Evolutionary conservation across 2,797 vertebrate genomes (phyloP).

Genomic region (Oreonectes daqikongensis): DNA sequence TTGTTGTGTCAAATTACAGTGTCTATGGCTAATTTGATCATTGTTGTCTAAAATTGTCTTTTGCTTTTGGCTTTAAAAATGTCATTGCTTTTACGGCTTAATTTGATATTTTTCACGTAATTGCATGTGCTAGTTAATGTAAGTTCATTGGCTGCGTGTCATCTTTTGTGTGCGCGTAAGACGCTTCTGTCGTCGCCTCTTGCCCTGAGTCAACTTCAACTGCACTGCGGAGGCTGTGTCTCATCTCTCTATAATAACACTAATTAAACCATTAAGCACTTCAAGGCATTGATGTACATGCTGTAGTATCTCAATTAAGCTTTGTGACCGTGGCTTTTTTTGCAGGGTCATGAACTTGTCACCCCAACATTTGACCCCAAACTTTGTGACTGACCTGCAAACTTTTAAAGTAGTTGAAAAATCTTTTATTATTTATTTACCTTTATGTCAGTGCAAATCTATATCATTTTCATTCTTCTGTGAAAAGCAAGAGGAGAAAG

Average conservation of each 20-base stretch:
- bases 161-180: neutral
- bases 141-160: conserved; percentile 8
- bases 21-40: neutral
- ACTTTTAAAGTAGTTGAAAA: conserved; percentile 41
- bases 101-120: conserved; percentile 12
- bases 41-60: neutral
- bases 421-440: neutral
- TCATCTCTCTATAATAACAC: conserved; percentile 66
- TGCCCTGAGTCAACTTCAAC: conserved; percentile 55
- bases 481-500: neutral
- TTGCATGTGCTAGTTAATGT: neutral
- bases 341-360: conserved; percentile 21
- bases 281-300: conserved; percentile 64
- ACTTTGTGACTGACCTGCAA: conserved; percentile 57
- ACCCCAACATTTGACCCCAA: conserved; percentile 53
- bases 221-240: conserved; percentile 52
- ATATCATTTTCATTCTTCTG: neutral
- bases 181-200: conserved; percentile 25
- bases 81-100: neutral
- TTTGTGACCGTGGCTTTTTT: neutral
- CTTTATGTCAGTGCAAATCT: neutral
- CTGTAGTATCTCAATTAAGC: conserved; percentile 48
- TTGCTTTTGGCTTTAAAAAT: conserved; percentile 3
- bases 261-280: conserved; percentile 78
- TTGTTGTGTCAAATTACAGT: conserved; percentile 1